These are phyloP conservation scores for Rhea pennata DNA, from an alignment of 2,113 vertebrate genomes.

Conservation along the genomic window DNA sequence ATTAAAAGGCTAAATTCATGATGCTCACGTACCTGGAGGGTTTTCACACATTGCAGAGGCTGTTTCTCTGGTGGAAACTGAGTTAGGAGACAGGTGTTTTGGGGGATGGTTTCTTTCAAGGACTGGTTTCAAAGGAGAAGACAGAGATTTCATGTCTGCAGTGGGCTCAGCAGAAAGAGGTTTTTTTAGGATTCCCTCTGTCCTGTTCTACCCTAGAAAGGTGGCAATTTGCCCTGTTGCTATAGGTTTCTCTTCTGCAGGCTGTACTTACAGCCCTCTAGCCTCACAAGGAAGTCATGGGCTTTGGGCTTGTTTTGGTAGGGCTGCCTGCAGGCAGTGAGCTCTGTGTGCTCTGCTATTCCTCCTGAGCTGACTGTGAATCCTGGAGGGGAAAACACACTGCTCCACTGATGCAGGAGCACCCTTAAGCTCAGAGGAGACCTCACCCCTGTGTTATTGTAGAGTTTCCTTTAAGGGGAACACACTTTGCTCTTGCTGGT, in stretches of 20 bases:
- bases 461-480: background rate
- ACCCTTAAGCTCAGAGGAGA: background rate
- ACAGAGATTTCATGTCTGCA: background rate
- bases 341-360: background rate
- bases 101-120: background rate
- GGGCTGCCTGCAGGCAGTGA: accelerated
- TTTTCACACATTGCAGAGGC: background rate
- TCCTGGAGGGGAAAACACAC: accelerated
- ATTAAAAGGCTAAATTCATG: background rate
- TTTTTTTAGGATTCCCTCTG: background rate
- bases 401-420: accelerated
- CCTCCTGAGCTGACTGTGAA: background rate
- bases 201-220: background rate
- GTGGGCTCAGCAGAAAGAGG: background rate
- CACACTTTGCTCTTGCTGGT: background rate
- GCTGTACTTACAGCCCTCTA: background rate
- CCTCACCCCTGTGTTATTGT: accelerated
- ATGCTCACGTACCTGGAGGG: accelerated
- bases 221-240: background rate
- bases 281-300: accelerated
- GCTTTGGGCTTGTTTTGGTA: background rate
- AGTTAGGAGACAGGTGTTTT: background rate
- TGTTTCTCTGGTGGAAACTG: background rate
- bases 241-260: background rate
- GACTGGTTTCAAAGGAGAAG: background rate